Conservation (phyloP, 2,797 vertebrate species). For the Brotula barbata region DNA sequence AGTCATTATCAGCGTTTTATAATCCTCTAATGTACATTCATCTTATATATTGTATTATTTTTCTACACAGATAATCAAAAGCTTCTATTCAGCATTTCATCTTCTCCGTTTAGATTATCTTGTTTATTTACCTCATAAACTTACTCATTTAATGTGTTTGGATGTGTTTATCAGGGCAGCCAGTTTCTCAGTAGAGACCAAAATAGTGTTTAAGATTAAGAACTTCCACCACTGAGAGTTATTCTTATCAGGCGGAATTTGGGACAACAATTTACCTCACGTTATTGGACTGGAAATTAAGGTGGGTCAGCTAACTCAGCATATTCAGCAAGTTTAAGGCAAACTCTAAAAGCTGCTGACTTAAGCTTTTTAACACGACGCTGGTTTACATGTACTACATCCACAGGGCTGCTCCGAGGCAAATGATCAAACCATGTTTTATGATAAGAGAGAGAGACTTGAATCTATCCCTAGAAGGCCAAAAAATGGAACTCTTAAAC, state of each 20-base stretch:
- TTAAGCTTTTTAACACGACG: slow-evolving; percentile 49
- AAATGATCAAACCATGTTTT: slow-evolving; percentile 62
- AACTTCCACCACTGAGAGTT: slow-evolving; percentile 36
- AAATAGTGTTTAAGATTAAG: slow-evolving; percentile 20
- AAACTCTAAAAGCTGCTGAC: slow-evolving; percentile 67
- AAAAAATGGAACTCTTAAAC: slow-evolving; percentile 12
- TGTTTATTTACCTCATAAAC: slow-evolving; percentile 16
- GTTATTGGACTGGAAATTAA: slow-evolving; percentile 60
- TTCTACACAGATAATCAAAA: background rate
- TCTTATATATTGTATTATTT: slow-evolving; percentile 4
- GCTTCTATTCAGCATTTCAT: slow-evolving; percentile 8
- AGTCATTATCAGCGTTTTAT: background rate
- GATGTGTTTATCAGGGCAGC: slow-evolving; percentile 29
- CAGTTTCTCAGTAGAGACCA: slow-evolving; percentile 20
- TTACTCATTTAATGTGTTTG: background rate
- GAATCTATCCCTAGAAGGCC: slow-evolving; percentile 14
- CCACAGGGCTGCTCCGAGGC: slow-evolving; percentile 56
- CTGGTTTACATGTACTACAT: slow-evolving; percentile 57
- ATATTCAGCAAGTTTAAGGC: slow-evolving; percentile 55
- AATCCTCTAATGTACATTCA: slow-evolving; percentile 9
- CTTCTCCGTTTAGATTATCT: background rate
- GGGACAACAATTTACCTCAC: slow-evolving; percentile 58
- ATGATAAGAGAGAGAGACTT: slow-evolving; percentile 47
- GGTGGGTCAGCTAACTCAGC: slow-evolving; percentile 55
- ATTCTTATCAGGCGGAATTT: slow-evolving; percentile 48